Evolutionary conservation across 2,888 invertebrate species (phyloP).

Genomic region (Drosophila anomelani): DNA sequence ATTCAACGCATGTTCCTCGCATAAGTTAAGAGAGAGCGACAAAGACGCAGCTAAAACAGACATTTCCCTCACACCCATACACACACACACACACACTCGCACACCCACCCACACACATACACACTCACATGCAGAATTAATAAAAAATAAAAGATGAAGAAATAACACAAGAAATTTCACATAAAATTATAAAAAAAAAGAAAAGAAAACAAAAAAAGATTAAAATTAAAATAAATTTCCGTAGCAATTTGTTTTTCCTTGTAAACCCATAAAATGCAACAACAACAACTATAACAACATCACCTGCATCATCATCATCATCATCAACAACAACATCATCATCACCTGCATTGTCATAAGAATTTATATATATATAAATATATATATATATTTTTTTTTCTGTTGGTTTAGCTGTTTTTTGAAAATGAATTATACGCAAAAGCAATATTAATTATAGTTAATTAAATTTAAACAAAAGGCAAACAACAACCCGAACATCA

Average conservation of each 20-base stretch:
- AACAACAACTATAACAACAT: constrained; percentile 8
- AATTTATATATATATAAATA: constrained; percentile 14
- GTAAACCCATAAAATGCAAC: constrained; percentile 47
- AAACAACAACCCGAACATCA: constrained; percentile 50
- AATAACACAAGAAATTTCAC: constrained; percentile 31
- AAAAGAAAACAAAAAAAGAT: neutral
- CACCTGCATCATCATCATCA: constrained; percentile 19
- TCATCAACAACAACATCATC: constrained; percentile 18
- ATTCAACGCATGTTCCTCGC: constrained; percentile 81
- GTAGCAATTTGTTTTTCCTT: constrained; percentile 70
- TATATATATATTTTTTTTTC: constrained; percentile 51
- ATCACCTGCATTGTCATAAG: constrained; percentile 24
- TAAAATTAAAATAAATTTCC: constrained; percentile 35
- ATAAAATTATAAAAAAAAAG: constrained; percentile 18
- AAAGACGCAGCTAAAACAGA: constrained; percentile 63
- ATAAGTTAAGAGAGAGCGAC: constrained; percentile 79
- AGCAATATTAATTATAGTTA: constrained; percentile 85
- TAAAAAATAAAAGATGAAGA: constrained; percentile 15
- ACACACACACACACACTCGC: constrained; percentile 19
- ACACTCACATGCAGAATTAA: constrained; percentile 12
- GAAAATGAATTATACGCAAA: constrained; percentile 80
- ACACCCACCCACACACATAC: neutral
- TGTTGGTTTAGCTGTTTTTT: constrained; percentile 76
- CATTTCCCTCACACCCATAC: constrained; percentile 19
- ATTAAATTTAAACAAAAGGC: constrained; percentile 77